Conservation (phyloP, 2,797 vertebrate species). For the Aplochiton taeniatus region DNA sequence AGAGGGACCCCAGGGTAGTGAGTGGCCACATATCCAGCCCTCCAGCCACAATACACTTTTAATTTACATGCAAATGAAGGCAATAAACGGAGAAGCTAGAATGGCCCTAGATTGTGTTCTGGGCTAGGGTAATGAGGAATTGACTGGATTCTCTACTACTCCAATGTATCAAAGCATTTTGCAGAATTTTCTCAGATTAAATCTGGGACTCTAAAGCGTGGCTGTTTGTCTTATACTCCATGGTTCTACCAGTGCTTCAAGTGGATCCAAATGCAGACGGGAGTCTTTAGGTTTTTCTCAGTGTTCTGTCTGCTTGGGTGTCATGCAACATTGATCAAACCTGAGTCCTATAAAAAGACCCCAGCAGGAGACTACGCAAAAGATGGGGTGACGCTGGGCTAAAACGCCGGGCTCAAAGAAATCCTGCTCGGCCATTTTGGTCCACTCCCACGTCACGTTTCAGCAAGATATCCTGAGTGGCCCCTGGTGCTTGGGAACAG, state of each 20-base stretch:
- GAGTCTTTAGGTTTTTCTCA: not conserved
- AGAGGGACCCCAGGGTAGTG: slow-evolving; percentile 12
- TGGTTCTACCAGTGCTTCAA: not conserved
- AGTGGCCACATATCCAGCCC: slow-evolving; percentile 29
- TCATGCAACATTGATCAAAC: slow-evolving; percentile 20
- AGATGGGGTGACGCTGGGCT: not conserved
- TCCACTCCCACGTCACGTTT: not conserved
- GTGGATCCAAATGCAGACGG: no score
- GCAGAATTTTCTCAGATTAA: not conserved
- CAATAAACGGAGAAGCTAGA: slow-evolving; percentile 45
- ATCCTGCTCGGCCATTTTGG: not conserved
- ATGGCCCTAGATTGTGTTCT: slow-evolving; percentile 22
- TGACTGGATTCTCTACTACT: not conserved
- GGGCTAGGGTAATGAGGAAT: slow-evolving; percentile 13
- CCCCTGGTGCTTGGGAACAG: not conserved
- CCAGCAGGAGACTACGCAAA: no score
- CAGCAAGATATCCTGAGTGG: not conserved
- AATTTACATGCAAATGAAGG: slow-evolving; percentile 67
- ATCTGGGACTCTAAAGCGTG: not conserved
- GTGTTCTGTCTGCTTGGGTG: slow-evolving; percentile 1
- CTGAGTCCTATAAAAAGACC: not conserved
- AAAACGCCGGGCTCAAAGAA: not conserved
- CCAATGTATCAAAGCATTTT: not conserved
- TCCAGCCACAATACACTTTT: slow-evolving; percentile 43
- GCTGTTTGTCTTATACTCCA: not conserved